phyloP scores from a whole-genome alignment of 2,113 vertebrate species.

The Zosterops lateralis region DNA sequence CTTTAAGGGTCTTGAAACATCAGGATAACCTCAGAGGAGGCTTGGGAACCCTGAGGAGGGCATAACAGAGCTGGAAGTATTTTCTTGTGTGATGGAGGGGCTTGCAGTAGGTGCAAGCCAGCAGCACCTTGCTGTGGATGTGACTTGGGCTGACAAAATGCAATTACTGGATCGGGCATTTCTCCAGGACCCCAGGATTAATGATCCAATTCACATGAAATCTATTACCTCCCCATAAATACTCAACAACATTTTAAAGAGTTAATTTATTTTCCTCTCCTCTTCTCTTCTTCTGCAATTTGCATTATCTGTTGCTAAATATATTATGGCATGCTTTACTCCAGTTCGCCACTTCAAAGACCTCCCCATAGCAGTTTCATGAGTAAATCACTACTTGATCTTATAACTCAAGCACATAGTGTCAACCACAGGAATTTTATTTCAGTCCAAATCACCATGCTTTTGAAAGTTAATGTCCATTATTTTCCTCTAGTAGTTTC shows the following conservation, averaged over 20 bases:
- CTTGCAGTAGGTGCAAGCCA: not conserved
- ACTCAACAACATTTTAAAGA: not conserved
- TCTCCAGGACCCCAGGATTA: not conserved
- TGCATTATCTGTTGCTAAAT: constrained; percentile 11
- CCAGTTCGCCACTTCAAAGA: not conserved
- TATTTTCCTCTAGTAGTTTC: constrained; percentile 10
- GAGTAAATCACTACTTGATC: not conserved
- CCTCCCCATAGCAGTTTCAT: not conserved
- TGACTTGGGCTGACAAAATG: not conserved
- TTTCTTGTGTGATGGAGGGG: not conserved
- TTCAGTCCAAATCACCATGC: constrained; percentile 11
- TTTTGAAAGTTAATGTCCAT: constrained; percentile 19
- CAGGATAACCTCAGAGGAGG: not conserved
- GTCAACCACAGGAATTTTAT: constrained; percentile 11
- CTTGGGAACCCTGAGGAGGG: not conserved
- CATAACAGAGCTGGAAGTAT: not conserved
- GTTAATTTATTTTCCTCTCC: constrained; percentile 26
- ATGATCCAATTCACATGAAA: not conserved
- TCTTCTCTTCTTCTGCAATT: not conserved
- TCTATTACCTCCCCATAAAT: not conserved
- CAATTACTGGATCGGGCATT: not conserved
- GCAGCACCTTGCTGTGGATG: rapidly evolving
- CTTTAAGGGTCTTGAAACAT: not conserved
- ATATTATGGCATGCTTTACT: not conserved
- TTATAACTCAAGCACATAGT: not conserved